Evolutionary conservation across 2,888 invertebrate species (phyloP).

Genomic region (Meloe dianella): DNA sequence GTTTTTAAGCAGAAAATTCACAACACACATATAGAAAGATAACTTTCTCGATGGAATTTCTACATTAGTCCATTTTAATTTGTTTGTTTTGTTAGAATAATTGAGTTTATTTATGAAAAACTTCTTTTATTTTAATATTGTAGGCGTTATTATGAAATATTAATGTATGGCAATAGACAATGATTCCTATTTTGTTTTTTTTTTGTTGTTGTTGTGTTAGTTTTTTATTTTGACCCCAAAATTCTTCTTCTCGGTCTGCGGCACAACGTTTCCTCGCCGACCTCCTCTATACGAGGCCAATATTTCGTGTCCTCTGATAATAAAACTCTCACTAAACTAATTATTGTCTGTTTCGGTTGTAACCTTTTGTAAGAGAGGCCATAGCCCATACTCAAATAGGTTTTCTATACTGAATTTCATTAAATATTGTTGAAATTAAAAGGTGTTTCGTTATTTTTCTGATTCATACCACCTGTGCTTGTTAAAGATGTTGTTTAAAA

Average conservation of each 20-base stretch:
- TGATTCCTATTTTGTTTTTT: background rate
- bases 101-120: background rate
- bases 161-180: too few relatives aligned
- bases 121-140: background rate
- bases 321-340: constrained; percentile 34
- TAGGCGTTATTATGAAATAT: constrained; percentile 3
- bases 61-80: background rate
- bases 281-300: constrained; percentile 32
- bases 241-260: constrained; percentile 32
- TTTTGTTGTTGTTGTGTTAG: background rate
- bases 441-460: too few relatives aligned
- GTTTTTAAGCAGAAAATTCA: constrained; percentile 16
- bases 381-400: constrained; percentile 16
- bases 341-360: constrained; percentile 35
- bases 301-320: constrained; percentile 34
- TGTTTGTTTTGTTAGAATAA: background rate
- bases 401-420: constrained; percentile 5
- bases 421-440: background rate
- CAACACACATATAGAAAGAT: constrained; percentile 22
- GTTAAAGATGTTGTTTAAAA: background rate
- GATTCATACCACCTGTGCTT: too few relatives aligned
- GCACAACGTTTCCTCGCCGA: constrained; percentile 33
- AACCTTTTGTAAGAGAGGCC: constrained; percentile 33
- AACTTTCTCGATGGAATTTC: constrained; percentile 30
- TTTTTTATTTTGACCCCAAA: constrained; percentile 28